These are phyloP conservation scores for Danaus chrysippus DNA, from an alignment of 2,888 invertebrate genomes.

Conservation along the genomic window DNA sequence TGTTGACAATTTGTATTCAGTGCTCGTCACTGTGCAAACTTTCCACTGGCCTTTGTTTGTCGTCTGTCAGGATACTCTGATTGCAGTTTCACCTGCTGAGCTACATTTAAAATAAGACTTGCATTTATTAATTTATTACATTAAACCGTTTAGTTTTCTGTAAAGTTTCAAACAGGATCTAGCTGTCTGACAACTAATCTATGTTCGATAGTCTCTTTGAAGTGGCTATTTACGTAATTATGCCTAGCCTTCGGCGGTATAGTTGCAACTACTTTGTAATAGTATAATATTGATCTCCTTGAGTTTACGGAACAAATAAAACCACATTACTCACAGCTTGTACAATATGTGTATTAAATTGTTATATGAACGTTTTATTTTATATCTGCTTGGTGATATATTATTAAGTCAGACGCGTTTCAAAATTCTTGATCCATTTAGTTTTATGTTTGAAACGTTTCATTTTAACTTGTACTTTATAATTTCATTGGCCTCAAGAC, in stretches of 20 bases:
- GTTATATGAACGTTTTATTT: conserved; percentile 16
- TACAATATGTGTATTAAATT: conserved; percentile 12
- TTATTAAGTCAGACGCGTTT: conserved; percentile 13
- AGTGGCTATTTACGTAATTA: conserved; percentile 52
- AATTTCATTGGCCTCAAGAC: background rate
- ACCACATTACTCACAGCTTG: conserved; percentile 17
- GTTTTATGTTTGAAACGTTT: conserved; percentile 15
- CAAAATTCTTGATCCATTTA: conserved; percentile 19
- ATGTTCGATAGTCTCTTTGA: conserved; percentile 31
- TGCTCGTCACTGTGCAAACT: conserved; percentile 53
- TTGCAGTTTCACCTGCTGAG: conserved; percentile 36
- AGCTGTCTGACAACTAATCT: conserved; percentile 25
- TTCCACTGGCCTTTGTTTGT: conserved; percentile 68
- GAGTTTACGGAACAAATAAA: conserved; percentile 65
- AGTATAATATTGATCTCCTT: conserved; percentile 67
- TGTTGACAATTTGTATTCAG: conserved; percentile 72
- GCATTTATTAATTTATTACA: conserved; percentile 9
- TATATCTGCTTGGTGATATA: conserved; percentile 16
- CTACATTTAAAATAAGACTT: conserved; percentile 8
- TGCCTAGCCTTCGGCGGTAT: conserved; percentile 36
- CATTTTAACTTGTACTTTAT: background rate
- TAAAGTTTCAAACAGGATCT: conserved; percentile 26
- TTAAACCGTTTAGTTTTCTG: conserved; percentile 7
- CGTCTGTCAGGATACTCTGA: conserved; percentile 50
- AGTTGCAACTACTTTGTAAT: conserved; percentile 42